These are phyloP conservation scores for Plagodis pulveraria DNA, from an alignment of 2,888 invertebrate species.

Conservation along the genomic window DNA sequence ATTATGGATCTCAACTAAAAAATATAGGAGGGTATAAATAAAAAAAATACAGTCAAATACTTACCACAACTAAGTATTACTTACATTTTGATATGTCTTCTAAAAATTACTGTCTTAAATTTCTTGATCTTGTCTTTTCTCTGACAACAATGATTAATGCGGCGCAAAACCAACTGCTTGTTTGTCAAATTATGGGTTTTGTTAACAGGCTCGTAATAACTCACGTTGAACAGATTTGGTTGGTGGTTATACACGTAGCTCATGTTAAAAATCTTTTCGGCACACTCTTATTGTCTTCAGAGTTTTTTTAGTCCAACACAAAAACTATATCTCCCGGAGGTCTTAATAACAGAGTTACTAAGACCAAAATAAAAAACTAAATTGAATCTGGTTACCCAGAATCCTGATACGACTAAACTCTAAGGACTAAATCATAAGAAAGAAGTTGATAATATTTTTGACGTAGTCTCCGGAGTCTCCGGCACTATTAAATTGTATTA, in stretches of 20 bases:
- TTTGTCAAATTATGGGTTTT: slow-evolving; percentile 44
- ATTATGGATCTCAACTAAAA: too few relatives aligned
- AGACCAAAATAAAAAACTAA: slow-evolving; percentile 55
- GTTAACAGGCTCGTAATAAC: slow-evolving; percentile 47
- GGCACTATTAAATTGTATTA: background rate
- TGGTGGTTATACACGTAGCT: slow-evolving; percentile 61
- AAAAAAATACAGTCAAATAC: too few relatives aligned
- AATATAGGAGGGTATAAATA: too few relatives aligned
- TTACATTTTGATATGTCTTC: slow-evolving; percentile 75
- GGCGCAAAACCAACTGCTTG: slow-evolving; percentile 56
- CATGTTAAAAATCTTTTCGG: slow-evolving; percentile 59
- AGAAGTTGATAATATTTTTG: background rate
- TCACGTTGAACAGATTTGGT: slow-evolving; percentile 52
- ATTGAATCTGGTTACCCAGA: slow-evolving; percentile 21
- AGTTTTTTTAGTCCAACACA: slow-evolving; percentile 26
- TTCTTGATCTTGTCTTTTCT: slow-evolving; percentile 73
- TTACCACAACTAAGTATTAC: slow-evolving; percentile 41
- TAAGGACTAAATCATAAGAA: background rate
- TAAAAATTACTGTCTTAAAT: slow-evolving; percentile 63
- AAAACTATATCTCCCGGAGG: slow-evolving; percentile 46
- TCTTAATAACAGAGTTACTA: slow-evolving; percentile 57
- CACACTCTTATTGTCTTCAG: slow-evolving; percentile 31
- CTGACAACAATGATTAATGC: slow-evolving; percentile 59
- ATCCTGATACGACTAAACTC: background rate
- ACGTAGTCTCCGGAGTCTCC: background rate